Percentiles rank a stretch among this genome's conserved stretches.
phyloP scores from a whole-genome alignment of 2,113 vertebrate species.

The Pogona vitticeps region DNA sequence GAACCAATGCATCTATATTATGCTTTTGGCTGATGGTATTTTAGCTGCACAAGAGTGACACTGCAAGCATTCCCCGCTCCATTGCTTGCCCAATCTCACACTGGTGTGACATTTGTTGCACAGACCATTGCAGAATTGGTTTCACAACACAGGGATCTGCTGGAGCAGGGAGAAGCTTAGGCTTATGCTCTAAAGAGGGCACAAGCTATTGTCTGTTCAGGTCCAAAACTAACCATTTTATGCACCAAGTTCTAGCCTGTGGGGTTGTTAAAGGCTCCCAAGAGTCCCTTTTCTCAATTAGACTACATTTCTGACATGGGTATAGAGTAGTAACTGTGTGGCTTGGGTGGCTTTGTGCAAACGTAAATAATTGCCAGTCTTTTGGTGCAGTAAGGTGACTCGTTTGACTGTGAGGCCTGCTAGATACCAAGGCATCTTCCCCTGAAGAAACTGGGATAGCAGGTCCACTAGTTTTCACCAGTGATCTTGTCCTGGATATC shows the following conservation, averaged over 20 bases:
- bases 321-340: background rate
- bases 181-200: no score
- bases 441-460: background rate
- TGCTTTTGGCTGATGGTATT: background rate
- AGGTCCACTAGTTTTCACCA: background rate
- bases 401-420: background rate
- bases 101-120: no score
- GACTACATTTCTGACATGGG: background rate
- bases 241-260: background rate
- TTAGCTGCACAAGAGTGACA: background rate
- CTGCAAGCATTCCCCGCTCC: no score
- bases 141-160: no score
- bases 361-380: background rate
- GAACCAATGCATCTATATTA: background rate
- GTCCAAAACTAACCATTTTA: background rate
- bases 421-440: background rate
- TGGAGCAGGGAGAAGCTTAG: no score
- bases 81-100: no score
- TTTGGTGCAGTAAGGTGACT: background rate
- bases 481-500: background rate
- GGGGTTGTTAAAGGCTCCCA: background rate
- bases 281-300: background rate
- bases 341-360: background rate
- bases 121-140: no score
- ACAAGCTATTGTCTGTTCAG: no score